Conservation (phyloP, 2,888 invertebrate genomes). For the Carpatolechia fugitivella region DNA sequence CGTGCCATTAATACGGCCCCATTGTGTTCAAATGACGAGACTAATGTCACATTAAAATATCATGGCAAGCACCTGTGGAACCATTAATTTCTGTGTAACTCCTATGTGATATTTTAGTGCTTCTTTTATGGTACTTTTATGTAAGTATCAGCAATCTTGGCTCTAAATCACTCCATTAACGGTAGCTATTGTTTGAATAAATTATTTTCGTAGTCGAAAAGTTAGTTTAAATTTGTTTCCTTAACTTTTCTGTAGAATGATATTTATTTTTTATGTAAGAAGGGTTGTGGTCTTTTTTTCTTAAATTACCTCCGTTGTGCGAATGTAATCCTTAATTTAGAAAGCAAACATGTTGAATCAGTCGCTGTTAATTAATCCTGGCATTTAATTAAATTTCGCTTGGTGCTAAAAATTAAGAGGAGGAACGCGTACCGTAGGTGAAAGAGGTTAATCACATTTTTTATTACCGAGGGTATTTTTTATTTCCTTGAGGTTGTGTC, state of each 20-base stretch:
- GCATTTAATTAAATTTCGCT: conserved; percentile 20
- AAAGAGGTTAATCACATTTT: conserved; percentile 13
- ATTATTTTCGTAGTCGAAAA: neutral
- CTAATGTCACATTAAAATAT: conserved; percentile 57
- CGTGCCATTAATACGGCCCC: conserved; percentile 54
- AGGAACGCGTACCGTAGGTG: conserved; percentile 1
- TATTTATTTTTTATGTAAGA: neutral
- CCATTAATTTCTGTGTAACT: conserved; percentile 52
- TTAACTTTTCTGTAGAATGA: neutral
- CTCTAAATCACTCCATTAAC: neutral
- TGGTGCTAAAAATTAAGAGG: conserved; percentile 15
- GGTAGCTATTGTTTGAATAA: neutral
- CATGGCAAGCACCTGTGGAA: conserved; percentile 61
- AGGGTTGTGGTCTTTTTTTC: neutral
- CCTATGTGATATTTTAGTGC: conserved; percentile 39
- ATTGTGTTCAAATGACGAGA: conserved; percentile 57
- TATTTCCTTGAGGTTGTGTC: neutral
- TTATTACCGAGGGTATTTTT: neutral
- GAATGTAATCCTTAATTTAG: conserved; percentile 12
- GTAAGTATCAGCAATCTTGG: conserved; percentile 35
- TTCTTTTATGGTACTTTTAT: conserved; percentile 35
- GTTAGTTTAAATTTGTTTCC: neutral
- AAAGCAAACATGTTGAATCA: conserved; percentile 14
- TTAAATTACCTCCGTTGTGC: neutral
- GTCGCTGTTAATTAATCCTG: conserved; percentile 18